Evolutionary conservation across 2,888 invertebrate genomes (phyloP).

Genomic region (Rhogogaster chlorosoma): DNA sequence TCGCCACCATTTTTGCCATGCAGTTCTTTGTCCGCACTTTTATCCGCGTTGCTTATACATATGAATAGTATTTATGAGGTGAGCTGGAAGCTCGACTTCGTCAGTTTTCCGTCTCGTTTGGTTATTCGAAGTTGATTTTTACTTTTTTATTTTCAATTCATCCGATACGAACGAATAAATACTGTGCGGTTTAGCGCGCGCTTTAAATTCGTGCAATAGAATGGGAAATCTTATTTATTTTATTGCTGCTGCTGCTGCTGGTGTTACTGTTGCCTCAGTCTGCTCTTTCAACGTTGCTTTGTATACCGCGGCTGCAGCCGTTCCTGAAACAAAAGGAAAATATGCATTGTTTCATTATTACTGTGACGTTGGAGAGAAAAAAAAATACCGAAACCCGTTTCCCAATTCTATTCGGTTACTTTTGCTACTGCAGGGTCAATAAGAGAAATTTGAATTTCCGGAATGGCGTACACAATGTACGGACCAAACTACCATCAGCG

Average conservation of each 20-base stretch:
- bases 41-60: neutral
- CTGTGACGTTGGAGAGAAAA: neutral
- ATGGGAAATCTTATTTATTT: neutral
- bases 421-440: neutral
- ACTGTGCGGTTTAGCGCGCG: neutral
- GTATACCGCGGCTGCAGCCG: constrained; percentile 9
- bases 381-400: neutral
- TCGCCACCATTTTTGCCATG: neutral
- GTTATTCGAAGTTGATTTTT: neutral
- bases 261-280: neutral
- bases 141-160: neutral
- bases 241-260: neutral
- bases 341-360: constrained; percentile 16
- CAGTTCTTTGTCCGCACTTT: neutral
- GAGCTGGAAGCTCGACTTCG: neutral
- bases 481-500: constrained; percentile 6
- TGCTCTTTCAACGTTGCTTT: neutral
- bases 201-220: neutral
- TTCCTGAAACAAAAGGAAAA: constrained; percentile 1
- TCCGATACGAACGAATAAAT: neutral
- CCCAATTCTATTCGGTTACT: neutral
- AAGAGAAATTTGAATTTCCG: constrained; percentile 22
- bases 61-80: constrained; percentile 17
- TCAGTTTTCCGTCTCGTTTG: neutral
- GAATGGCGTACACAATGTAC: constrained; percentile 1